Evolutionary conservation across 2,797 vertebrate genomes (phyloP).

Genomic region (Denticeps clupeoides): DNA sequence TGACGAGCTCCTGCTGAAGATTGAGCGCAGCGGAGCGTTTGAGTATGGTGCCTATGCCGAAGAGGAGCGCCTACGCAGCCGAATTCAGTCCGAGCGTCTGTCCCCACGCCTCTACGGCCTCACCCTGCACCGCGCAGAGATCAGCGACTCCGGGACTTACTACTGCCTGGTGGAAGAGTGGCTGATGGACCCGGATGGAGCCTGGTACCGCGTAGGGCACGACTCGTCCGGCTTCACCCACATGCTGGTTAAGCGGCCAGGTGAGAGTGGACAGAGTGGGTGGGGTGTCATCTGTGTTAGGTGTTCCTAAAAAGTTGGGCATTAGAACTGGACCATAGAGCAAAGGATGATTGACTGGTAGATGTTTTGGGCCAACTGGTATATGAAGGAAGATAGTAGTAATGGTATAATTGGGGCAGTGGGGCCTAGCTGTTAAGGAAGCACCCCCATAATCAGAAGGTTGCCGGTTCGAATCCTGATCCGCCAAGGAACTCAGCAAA

Average conservation of each 20-base stretch:
- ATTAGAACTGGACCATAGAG: too few relatives aligned
- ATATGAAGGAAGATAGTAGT: too few relatives aligned
- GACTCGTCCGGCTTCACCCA: conserved; percentile 81
- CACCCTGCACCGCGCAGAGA: conserved; percentile 79
- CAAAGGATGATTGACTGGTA: too few relatives aligned
- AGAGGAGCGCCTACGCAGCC: conserved; percentile 74
- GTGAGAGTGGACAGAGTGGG: conserved; percentile 60
- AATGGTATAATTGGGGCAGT: too few relatives aligned
- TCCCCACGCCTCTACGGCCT: conserved; percentile 61
- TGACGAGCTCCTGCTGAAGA: conserved; percentile 85
- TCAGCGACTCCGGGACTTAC: conserved; percentile 84
- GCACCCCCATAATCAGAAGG: too few relatives aligned
- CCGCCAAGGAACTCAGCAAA: too few relatives aligned
- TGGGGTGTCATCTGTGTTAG: too few relatives aligned
- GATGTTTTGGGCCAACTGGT: too few relatives aligned
- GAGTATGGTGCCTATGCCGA: conserved; percentile 85
- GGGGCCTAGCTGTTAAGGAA: too few relatives aligned
- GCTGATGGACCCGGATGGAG: conserved; percentile 85
- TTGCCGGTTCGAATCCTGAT: too few relatives aligned
- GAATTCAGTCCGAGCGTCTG: conserved; percentile 76
- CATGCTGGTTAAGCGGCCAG: conserved; percentile 80
- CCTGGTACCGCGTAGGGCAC: conserved; percentile 82
- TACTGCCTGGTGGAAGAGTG: conserved; percentile 96
- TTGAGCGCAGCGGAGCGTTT: conserved; percentile 72
- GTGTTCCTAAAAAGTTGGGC: too few relatives aligned